Base-by-base conservation (phyloP, 2,888 invertebrate genomes). In the Caradrina clavipalpis region DNA sequence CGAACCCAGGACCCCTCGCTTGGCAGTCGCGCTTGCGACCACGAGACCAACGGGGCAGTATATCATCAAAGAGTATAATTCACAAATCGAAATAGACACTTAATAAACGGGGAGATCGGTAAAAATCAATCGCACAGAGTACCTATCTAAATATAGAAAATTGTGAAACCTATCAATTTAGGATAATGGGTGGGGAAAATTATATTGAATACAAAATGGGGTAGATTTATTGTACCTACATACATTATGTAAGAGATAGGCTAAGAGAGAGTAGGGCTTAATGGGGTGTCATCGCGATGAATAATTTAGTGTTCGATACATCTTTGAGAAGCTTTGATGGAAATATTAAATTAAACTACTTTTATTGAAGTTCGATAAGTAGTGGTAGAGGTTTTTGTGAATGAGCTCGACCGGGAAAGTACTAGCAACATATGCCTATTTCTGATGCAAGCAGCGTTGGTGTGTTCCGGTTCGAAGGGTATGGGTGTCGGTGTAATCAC, bases 151-250 rank as follows among this genome's bases (percentile, higher is more conserved):
- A 62, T 47, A 49, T 73, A 62, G 50, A 61, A 62, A 58, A 66
- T 61, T 47, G 26, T 49, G 42, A 56, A 59, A 51, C 58, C 68
- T 51, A 67, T 55, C 55, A 73, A 73, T 67, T 73, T 71, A 21
- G 53, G 35, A 49, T 60, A 65, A 57, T 64, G 22, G n/a, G 13
- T 35, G 17, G 49, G 42, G 77, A 55, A 67, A 62, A 51, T 67
- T n/a, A 59, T 56, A 59, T 62, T 77, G 54, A 75, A 73, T 77
- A 77, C 59, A 39, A 61, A 71, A 60, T 76, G 15, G 57, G 51
- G 35, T 42, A 17, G 54, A 62, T 70, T 55, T 76, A 76, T 76
- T 70, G 49, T 22, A 69, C n/a, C n/a, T n/a, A n/a, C 39, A 61
- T 72, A 58, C 50, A 77, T 66, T 66, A 65, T 77, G 60, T 65